These are phyloP conservation scores for Acrobasis consociella DNA, from an alignment of 2,888 invertebrate genomes.

Conservation along the genomic window DNA sequence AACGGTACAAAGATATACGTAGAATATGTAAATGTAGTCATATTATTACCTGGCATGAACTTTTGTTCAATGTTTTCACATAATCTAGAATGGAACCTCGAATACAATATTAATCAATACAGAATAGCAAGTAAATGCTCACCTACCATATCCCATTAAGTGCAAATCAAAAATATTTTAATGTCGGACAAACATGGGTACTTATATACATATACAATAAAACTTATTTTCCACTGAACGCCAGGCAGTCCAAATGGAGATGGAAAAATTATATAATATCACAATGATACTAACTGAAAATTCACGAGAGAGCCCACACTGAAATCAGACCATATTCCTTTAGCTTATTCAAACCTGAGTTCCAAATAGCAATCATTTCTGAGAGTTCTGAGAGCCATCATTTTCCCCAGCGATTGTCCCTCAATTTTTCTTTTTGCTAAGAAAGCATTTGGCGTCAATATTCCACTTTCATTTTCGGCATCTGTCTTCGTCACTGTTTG, in stretches of 20 bases:
- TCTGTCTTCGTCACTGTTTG: slow-evolving; percentile 63
- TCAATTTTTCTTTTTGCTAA: slow-evolving; percentile 74
- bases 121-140: too few species aligned
- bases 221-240: too few species aligned
- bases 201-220: too few species aligned
- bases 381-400: slow-evolving; percentile 54
- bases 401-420: slow-evolving; percentile 63
- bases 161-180: too few species aligned
- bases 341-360: neutral
- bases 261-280: neutral
- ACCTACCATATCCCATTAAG: too few species aligned
- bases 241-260: too few species aligned
- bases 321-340: slow-evolving; percentile 15
- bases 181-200: too few species aligned
- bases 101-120: too few species aligned
- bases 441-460: slow-evolving; percentile 74
- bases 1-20: neutral
- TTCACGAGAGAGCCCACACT: neutral
- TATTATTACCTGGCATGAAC: too few species aligned
- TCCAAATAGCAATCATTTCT: slow-evolving; percentile 55
- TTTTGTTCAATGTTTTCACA: too few species aligned
- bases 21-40: neutral
- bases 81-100: too few species aligned
- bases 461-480: slow-evolving; percentile 66
- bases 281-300: neutral